Evolutionary conservation across 2,113 vertebrate genomes (phyloP).

Genomic region (Anas platyrhynchos): DNA sequence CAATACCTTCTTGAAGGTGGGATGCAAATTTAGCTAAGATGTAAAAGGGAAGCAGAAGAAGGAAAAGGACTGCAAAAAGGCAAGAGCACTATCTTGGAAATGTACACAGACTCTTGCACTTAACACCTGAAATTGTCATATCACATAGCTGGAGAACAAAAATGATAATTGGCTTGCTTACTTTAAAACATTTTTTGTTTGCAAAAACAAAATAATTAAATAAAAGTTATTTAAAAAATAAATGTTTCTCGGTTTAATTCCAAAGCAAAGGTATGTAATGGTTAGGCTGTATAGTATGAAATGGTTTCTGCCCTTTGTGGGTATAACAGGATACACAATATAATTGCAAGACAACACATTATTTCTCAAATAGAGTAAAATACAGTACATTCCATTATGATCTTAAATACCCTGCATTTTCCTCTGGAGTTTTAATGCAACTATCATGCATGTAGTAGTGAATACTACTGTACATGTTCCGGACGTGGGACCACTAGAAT

Average conservation of each 20-base stretch:
- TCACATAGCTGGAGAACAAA: not conserved
- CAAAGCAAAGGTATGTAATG: not conserved
- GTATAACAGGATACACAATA: not conserved
- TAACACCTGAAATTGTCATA: not conserved
- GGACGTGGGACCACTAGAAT: not conserved
- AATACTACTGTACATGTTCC: not conserved
- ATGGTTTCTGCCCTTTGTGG: not conserved
- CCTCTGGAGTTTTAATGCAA: not conserved
- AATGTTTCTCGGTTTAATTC: not conserved
- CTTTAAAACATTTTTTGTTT: not conserved
- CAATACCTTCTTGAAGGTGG: not conserved
- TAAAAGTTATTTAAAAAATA: not conserved
- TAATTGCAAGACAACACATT: not conserved
- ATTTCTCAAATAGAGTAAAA: conserved; percentile 24
- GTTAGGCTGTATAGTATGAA: not conserved
- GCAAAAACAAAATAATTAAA: not conserved
- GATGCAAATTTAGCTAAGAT: not conserved
- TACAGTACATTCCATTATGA: not conserved
- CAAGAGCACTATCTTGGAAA: not conserved
- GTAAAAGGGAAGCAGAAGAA: not conserved
- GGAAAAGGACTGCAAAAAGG: not conserved
- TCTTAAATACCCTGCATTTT: not conserved
- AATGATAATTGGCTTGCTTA: not conserved
- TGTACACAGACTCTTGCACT: not conserved
- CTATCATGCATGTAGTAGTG: not conserved